A percentile compares a stretch with the other conserved stretches of the same genome.
These are phyloP conservation scores for Drosophila leonis DNA, from an alignment of 2,888 invertebrate genomes.

Conservation along the genomic window DNA sequence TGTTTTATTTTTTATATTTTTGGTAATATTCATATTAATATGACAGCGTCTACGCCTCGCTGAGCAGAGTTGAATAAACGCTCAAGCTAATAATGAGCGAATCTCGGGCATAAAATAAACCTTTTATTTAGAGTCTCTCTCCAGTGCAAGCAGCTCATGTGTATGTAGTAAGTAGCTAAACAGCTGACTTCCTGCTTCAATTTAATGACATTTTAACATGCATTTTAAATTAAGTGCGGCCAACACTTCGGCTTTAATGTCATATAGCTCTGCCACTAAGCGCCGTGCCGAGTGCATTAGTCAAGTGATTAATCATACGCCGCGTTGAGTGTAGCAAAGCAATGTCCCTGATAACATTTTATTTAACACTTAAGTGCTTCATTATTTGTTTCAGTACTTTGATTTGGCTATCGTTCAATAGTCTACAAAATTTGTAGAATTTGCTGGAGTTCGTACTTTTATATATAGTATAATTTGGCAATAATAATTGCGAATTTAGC, in stretches of 20 bases:
- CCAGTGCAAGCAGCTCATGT: conserved; percentile 8
- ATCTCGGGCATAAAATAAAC: conserved; percentile 22
- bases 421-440: not conserved
- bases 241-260: conserved; percentile 68
- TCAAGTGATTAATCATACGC: conserved; percentile 64
- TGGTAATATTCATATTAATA: conserved; percentile 64
- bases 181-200: conserved; percentile 65
- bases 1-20: conserved; percentile 64
- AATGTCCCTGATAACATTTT: conserved; percentile 8
- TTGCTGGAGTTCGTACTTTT: not conserved
- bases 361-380: not conserved
- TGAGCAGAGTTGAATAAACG: conserved; percentile 65
- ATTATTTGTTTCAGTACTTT: not conserved
- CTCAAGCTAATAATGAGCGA: conserved; percentile 12
- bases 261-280: conserved; percentile 47
- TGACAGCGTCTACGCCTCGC: conserved; percentile 34
- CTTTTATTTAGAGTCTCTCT: conserved; percentile 18
- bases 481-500: no score
- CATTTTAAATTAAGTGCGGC: conserved; percentile 74
- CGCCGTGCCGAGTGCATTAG: conserved; percentile 60
- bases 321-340: conserved; percentile 26
- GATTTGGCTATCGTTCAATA: not conserved
- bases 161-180: conserved; percentile 39
- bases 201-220: conserved; percentile 72
- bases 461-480: no score